These are phyloP conservation scores for Rapana venosa DNA, from an alignment of 2,888 invertebrate genomes.

Conservation along the genomic window DNA sequence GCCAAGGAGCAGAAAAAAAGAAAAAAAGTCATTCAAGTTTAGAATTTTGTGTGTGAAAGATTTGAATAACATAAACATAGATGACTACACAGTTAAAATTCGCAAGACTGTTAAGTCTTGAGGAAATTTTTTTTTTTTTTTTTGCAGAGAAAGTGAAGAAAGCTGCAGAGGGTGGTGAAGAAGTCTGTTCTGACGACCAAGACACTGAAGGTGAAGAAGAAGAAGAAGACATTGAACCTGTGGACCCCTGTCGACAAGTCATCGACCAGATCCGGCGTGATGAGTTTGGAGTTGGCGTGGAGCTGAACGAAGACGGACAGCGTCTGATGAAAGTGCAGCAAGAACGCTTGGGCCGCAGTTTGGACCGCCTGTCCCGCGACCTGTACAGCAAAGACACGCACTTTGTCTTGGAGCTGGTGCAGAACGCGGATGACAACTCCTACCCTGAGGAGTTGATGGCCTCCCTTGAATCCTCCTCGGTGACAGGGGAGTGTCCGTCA, in stretches of 20 bases:
- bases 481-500: slow-evolving; percentile 59
- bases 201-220: slow-evolving; percentile 43
- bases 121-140: not conserved
- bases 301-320: slow-evolving; percentile 72
- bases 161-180: not conserved
- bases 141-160: not conserved
- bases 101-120: no score
- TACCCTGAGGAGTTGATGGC: slow-evolving; percentile 67
- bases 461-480: not conserved
- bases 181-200: slow-evolving; percentile 10
- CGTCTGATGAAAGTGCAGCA: slow-evolving; percentile 74
- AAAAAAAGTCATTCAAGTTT: no score
- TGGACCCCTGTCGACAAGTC: slow-evolving; percentile 51
- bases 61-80: no score
- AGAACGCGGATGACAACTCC: slow-evolving; percentile 79
- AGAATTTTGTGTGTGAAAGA: no score
- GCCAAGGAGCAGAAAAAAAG: no score
- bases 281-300: slow-evolving; percentile 77
- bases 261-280: slow-evolving; percentile 74
- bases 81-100: no score
- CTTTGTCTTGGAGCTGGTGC: slow-evolving; percentile 78
- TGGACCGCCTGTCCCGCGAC: slow-evolving; percentile 73
- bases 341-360: slow-evolving; percentile 75
- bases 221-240: slow-evolving; percentile 25
- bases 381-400: slow-evolving; percentile 77